Conservation (phyloP, 2,888 invertebrate species). For the Gari tellinella region DNA sequence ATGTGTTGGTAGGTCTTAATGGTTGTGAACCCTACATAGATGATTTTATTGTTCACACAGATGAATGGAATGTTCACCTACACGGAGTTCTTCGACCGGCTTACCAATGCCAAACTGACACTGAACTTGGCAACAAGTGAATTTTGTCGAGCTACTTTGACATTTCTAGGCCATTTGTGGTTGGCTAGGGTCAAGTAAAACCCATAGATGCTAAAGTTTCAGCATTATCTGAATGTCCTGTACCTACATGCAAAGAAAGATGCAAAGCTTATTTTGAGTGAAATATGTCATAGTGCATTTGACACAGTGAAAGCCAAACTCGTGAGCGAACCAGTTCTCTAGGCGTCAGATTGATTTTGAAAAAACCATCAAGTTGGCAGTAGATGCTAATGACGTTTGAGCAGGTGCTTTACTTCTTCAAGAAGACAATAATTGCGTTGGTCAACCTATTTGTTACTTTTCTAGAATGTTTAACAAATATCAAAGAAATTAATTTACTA, state of each 20-base stretch:
- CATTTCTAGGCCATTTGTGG: too few species aligned
- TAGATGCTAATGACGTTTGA: constrained; percentile 68
- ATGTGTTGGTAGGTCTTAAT: constrained; percentile 18
- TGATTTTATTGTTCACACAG: constrained; percentile 33
- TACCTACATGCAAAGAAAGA: constrained; percentile 19
- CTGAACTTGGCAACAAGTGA: constrained; percentile 32
- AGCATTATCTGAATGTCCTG: constrained; percentile 38
- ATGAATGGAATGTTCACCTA: constrained; percentile 33
- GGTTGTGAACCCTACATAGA: constrained; percentile 53
- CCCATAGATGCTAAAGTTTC: too few species aligned
- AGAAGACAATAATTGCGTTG: constrained; percentile 46
- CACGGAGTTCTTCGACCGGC: constrained; percentile 26
- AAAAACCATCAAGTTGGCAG: constrained; percentile 52
- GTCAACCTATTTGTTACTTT: too few species aligned
- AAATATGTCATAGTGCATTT: constrained; percentile 12
- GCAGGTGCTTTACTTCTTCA: too few species aligned
- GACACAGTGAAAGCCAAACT: constrained; percentile 16
- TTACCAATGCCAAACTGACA: constrained; percentile 31
- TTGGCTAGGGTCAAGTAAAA: constrained; percentile 57
- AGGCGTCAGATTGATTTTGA: constrained; percentile 21
- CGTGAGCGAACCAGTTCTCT: constrained; percentile 15
- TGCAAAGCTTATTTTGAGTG: constrained; percentile 3
- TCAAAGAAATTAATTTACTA: constrained; percentile 59
- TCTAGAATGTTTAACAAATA: constrained; percentile 52
- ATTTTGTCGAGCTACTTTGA: constrained; percentile 30